Conservation (phyloP, 2,888 invertebrate species). For the Dastarcus helophoroides region DNA sequence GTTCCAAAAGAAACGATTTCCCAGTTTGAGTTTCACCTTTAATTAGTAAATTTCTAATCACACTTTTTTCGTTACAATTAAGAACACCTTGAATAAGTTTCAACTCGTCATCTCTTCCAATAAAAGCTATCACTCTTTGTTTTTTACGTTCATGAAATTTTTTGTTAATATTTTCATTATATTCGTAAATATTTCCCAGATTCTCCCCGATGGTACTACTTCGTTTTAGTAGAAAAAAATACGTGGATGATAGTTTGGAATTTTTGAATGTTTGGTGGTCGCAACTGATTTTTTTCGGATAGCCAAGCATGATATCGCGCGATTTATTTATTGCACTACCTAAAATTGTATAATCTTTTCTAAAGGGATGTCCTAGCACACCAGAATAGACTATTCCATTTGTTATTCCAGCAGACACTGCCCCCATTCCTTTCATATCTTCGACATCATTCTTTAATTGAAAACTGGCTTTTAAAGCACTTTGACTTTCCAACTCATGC, state of each 20-base stretch:
- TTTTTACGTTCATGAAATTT: constrained; percentile 5
- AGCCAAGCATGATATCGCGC: constrained; percentile 41
- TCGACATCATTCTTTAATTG: constrained; percentile 40
- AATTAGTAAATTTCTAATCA: constrained; percentile 42
- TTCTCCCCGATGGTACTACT: constrained; percentile 40
- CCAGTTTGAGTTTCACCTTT: constrained; percentile 47
- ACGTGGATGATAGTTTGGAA: constrained; percentile 22
- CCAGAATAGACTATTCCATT: constrained; percentile 43
- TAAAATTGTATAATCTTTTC: constrained; percentile 47
- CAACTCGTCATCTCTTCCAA: constrained; percentile 41
- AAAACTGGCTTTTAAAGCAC: constrained; percentile 48
- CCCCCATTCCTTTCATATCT: constrained; percentile 39
- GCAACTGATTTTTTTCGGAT: constrained; percentile 12
- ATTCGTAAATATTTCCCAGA: constrained; percentile 47
- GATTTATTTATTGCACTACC: constrained; percentile 53
- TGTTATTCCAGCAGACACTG: constrained; percentile 46
- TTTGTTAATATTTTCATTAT: constrained; percentile 37
- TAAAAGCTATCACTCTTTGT: constrained; percentile 31
- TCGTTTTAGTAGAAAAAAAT: constrained; percentile 41
- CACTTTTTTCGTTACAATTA: constrained; percentile 22
- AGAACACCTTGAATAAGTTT: constrained; percentile 37
- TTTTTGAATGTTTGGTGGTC: constrained; percentile 13
- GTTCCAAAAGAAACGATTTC: constrained; percentile 45
- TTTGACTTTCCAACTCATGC: constrained; percentile 49
- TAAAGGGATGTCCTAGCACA: constrained; percentile 46